Conservation (phyloP, 1,140 invertebrate species). For the Panulirus ornatus region DNA sequence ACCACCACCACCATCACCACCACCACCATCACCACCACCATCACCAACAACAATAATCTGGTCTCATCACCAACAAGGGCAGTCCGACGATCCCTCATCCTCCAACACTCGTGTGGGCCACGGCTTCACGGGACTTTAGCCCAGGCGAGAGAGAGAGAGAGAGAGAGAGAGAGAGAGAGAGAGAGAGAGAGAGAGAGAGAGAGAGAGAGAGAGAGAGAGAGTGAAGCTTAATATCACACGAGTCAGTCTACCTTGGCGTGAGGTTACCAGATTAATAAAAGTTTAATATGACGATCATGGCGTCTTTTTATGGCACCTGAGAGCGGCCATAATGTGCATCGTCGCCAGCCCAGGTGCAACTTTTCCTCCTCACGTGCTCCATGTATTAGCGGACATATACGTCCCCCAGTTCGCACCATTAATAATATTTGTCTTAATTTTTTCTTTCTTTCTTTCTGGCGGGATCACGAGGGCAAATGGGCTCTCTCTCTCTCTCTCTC, state of each 20-base stretch:
- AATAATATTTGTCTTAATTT: background rate
- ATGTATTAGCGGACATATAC: too few relatives aligned
- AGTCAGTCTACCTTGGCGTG: background rate
- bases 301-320: background rate
- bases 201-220: too few relatives aligned
- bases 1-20: too few relatives aligned
- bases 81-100: too few relatives aligned
- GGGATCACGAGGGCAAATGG: background rate
- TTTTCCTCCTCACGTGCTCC: background rate
- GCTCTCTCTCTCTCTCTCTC: conserved; percentile 3
- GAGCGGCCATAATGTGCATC: background rate
- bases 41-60: too few relatives aligned
- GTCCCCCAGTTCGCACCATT: too few relatives aligned
- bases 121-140: background rate
- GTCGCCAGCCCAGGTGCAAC: background rate
- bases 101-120: background rate
- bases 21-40: too few relatives aligned
- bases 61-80: too few relatives aligned
- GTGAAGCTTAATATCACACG: background rate
- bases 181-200: too few relatives aligned
- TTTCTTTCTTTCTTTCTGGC: background rate
- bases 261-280: background rate
- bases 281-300: background rate
- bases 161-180: too few relatives aligned
- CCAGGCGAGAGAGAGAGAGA: too few relatives aligned